Evolutionary conservation across 2,888 invertebrate genomes (phyloP), one percentile per base, ranked within the genome.

Genomic region (Rotaria magnacalcarata): DNA sequence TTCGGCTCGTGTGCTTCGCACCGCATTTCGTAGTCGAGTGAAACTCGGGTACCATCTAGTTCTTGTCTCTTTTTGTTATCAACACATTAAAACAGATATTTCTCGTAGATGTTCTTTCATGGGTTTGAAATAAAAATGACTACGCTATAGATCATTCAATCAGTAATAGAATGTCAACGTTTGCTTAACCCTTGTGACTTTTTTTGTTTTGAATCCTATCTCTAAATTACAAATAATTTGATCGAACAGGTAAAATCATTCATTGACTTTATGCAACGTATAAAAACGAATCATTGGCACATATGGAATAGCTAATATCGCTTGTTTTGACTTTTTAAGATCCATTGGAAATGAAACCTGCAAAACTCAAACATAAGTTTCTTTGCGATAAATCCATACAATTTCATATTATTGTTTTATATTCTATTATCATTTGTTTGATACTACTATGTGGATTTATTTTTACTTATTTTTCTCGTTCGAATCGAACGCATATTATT

Each of bases 381-480:
- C n/a, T n/a, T n/a, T 24, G n/a, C n/a, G 8, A 43, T n/a, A 34
- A 4, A 80, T 80, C 80, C 10, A 2, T 5, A 24, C 24, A 11
- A 34, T 21, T 24, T 80, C 80, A 80, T 80, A 80, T 80, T 47
- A 80, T 47, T 47, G 10, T 80, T 14, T 47, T 80, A 47, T 80
- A 80, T 47, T 47, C 47, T 47, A 2, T 80, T 4, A 43, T 80
- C 14, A 16, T n/a, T 24, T 4, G 47, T 47, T 80, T 80, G 7
- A n/a, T 14, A 10, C 24, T 47, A 24, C 11, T 47, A 47, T 80
- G 24, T 47, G 47, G 47, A 10, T 3, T 47, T 11, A n/a, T 2
- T n/a, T 80, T 47, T n/a, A 80, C 47, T n/a, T 47, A 47, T 47
- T n/a, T 47, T 80, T 47, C 47, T 43, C 80, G 80, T 80, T n/a